A percentile compares a stretch with the other conserved stretches of the same genome.
These are phyloP conservation scores for Aricia artaxerxes DNA, from an alignment of 2,888 invertebrate species.

Conservation along the genomic window DNA sequence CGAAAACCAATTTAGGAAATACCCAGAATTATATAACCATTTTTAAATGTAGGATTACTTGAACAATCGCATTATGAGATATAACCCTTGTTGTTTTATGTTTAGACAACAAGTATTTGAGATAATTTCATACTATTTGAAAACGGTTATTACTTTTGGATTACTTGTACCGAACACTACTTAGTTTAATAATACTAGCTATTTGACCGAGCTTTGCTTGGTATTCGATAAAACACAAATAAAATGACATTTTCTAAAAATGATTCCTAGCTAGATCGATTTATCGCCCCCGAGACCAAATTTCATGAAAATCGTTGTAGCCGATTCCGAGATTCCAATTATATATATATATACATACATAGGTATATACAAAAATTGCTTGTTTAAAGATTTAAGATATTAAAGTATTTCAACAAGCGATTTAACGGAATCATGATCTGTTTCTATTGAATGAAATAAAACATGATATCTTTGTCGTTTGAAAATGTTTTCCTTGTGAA, in stretches of 20 bases:
- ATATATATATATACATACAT: no score
- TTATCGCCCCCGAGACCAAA: no score
- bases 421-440: background rate
- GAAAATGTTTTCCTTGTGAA: background rate
- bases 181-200: background rate
- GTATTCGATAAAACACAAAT: no score
- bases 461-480: background rate
- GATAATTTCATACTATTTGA: background rate
- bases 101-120: background rate
- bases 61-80: constrained; percentile 26
- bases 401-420: background rate
- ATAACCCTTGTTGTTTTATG: background rate
- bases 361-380: no score
- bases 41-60: constrained; percentile 36
- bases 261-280: no score
- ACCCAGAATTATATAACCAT: constrained; percentile 37
- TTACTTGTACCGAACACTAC: background rate
- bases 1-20: constrained; percentile 39
- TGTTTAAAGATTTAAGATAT: no score
- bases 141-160: background rate
- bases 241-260: no score
- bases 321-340: no score
- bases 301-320: no score
- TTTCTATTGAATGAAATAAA: background rate
- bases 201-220: no score